Conservation (phyloP, 2,888 invertebrate species). For the Isotomurus palustris region DNA sequence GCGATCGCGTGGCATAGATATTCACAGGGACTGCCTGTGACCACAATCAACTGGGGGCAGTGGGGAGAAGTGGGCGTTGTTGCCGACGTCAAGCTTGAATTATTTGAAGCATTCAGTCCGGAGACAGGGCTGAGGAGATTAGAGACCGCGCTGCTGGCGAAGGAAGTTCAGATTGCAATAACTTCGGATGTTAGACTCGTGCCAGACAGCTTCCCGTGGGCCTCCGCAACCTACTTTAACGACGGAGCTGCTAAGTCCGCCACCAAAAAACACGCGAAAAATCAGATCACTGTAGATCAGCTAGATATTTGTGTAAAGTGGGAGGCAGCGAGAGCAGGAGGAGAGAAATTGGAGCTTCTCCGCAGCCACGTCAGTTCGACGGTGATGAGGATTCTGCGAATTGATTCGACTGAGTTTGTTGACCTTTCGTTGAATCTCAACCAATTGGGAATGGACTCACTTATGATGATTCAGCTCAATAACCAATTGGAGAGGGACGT, state of each 20-base stretch:
- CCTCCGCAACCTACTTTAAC: slow-evolving; percentile 21
- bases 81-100: too few species aligned
- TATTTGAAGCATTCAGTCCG: too few species aligned
- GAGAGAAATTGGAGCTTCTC: slow-evolving; percentile 19
- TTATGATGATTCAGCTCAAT: slow-evolving; percentile 32
- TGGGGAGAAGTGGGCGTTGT: too few species aligned
- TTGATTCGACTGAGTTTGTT: slow-evolving; percentile 23
- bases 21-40: too few species aligned
- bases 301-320: slow-evolving; percentile 27
- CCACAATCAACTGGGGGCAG: too few species aligned
- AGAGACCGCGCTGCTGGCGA: too few species aligned
- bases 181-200: slow-evolving; percentile 12
- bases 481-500: too few species aligned
- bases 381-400: slow-evolving; percentile 13
- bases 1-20: too few species aligned
- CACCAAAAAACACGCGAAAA: slow-evolving; percentile 13
- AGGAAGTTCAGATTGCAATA: too few species aligned
- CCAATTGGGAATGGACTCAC: slow-evolving; percentile 29
- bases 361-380: slow-evolving; percentile 19
- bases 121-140: too few species aligned
- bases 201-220: slow-evolving; percentile 16
- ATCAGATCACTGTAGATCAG: slow-evolving; percentile 14
- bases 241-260: slow-evolving; percentile 22
- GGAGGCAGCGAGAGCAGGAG: slow-evolving; percentile 15
- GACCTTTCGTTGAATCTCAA: slow-evolving; percentile 29